These are phyloP conservation scores for Bubo blakistoni DNA, from an alignment of 2,113 vertebrate species.

Conservation along the genomic window DNA sequence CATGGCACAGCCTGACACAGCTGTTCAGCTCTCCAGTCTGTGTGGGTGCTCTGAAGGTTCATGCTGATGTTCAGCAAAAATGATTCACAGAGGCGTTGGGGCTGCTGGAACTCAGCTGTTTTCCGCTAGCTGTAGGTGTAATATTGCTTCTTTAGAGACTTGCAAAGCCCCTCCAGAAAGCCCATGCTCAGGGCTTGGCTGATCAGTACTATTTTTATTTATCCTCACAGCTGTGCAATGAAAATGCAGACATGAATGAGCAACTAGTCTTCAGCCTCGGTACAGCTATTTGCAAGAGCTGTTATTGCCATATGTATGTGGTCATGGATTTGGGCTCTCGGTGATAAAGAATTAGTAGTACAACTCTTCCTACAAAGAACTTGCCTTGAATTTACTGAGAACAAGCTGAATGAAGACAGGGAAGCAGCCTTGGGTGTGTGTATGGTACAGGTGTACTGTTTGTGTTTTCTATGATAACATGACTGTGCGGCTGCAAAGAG, in stretches of 20 bases:
- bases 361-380: not conserved
- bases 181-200: not conserved
- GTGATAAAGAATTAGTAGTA: not conserved
- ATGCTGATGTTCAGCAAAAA: not conserved
- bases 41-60: not conserved
- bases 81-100: rapidly evolving
- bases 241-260: not conserved
- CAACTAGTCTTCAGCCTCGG: not conserved
- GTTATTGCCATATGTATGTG: rapidly evolving
- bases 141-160: not conserved
- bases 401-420: not conserved
- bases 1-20: not conserved
- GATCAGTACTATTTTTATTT: not conserved
- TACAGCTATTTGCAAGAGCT: not conserved
- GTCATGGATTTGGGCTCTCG: not conserved
- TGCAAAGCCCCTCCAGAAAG: not conserved
- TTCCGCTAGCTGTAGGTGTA: not conserved
- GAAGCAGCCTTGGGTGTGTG: not conserved
- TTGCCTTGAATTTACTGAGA: not conserved
- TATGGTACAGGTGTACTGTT: not conserved
- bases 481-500: not conserved
- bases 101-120: not conserved
- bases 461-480: not conserved
- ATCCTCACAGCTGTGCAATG: not conserved
- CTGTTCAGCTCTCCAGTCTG: not conserved